phyloP scores from a whole-genome alignment of 2,888 invertebrate genomes.

The Coenonympha arcania region DNA sequence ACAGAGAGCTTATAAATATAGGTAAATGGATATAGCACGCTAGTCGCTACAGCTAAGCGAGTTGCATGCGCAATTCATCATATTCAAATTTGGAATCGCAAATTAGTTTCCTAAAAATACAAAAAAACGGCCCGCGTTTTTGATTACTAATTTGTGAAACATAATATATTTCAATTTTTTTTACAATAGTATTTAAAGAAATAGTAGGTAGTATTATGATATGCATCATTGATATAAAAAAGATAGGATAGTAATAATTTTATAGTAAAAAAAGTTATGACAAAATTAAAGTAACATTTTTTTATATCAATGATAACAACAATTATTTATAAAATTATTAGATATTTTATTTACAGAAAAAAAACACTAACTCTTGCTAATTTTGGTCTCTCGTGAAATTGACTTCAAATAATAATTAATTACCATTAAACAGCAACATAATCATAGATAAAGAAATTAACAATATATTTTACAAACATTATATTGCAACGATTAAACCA shows the following conservation, averaged over 20 bases:
- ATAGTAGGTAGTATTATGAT: slow-evolving; percentile 12
- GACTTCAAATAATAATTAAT: slow-evolving; percentile 14
- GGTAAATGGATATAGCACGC: too few species aligned
- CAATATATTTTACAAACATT: slow-evolving; percentile 12
- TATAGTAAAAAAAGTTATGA: background rate
- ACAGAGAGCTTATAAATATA: too few species aligned
- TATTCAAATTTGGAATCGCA: too few species aligned
- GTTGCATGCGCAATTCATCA: too few species aligned
- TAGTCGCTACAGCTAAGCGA: too few species aligned
- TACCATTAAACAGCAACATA: background rate
- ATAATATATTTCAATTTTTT: too few species aligned
- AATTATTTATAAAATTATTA: background rate
- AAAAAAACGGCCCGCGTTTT: slow-evolving; percentile 20
- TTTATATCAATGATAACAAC: background rate
- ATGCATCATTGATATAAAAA: background rate
- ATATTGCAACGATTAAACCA: background rate
- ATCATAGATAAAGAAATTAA: slow-evolving; percentile 8
- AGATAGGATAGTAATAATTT: background rate
- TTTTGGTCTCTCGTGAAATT: slow-evolving; percentile 22
- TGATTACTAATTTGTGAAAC: background rate
- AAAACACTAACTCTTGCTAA: slow-evolving; percentile 23
- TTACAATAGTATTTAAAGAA: slow-evolving; percentile 9
- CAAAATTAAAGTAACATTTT: background rate
- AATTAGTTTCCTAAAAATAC: slow-evolving; percentile 13
- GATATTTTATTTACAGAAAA: slow-evolving; percentile 18